Evolutionary conservation across 1,140 invertebrate species (phyloP).

Genomic region (Chelonus insularis): DNA sequence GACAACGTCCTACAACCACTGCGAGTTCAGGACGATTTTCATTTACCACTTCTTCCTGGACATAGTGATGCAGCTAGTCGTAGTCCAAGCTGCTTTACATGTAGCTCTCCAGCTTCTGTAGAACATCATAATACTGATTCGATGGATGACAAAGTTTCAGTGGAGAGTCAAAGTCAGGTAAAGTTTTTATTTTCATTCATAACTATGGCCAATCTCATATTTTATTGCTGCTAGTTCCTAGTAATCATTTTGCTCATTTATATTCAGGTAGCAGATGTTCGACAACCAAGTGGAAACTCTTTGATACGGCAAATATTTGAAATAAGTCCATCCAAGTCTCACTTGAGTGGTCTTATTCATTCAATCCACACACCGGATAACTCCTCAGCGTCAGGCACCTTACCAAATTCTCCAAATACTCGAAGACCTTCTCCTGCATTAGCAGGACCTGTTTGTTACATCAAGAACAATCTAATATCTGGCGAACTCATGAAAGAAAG

Average conservation of each 20-base stretch:
- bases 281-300: conserved; percentile 26
- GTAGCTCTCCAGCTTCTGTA: conserved; percentile 23
- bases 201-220: neutral
- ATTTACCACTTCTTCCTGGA: conserved; percentile 29
- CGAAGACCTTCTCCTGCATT: neutral
- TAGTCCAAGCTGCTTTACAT: conserved; percentile 29
- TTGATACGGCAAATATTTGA: conserved; percentile 6
- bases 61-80: conserved; percentile 24
- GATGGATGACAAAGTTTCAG: conserved; percentile 34
- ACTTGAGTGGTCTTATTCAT: conserved; percentile 36
- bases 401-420: conserved; percentile 29
- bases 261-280: conserved; percentile 30
- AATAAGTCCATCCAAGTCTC: conserved; percentile 35
- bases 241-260: no score
- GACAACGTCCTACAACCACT: conserved; percentile 26
- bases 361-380: conserved; percentile 35
- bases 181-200: neutral
- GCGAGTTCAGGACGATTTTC: conserved; percentile 3
- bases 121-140: conserved; percentile 22
- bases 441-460: neutral
- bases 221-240: no score
- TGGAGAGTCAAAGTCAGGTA: conserved; percentile 45
- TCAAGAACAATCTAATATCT: conserved; percentile 8
- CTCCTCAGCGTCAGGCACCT: conserved; percentile 28
- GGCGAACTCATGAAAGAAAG: conserved; percentile 8